Percentiles rank a stretch among this genome's conserved stretches.
phyloP scores from a whole-genome alignment of 2,888 invertebrate genomes.

The Desoria tigrina region DNA sequence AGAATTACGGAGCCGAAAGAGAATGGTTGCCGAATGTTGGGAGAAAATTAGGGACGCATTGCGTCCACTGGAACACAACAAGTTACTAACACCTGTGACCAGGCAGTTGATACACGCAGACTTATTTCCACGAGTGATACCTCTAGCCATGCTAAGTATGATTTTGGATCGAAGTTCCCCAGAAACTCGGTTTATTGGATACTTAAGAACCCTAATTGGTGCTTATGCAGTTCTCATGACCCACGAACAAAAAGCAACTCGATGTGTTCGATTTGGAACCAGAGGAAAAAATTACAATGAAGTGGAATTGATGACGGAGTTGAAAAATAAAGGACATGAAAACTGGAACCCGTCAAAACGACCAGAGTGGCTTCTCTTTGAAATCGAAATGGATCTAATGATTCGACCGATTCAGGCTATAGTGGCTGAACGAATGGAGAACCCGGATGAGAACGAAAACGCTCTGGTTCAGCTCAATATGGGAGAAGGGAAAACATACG shows the following conservation, averaged over 20 bases:
- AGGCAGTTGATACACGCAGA: neutral
- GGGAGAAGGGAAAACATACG: constrained; percentile 26
- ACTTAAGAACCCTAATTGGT: constrained; percentile 17
- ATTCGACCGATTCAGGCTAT: constrained; percentile 23
- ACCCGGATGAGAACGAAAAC: constrained; percentile 19
- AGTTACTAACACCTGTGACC: neutral
- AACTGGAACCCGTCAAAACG: constrained; percentile 27
- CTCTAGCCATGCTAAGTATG: constrained; percentile 17
- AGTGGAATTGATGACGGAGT: constrained; percentile 23
- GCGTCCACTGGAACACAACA: neutral
- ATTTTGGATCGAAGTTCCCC: constrained; percentile 1
- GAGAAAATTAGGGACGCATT: neutral
- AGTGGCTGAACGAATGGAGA: constrained; percentile 32
- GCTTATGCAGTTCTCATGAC: constrained; percentile 30
- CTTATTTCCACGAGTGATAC: constrained; percentile 27
- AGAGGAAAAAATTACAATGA: constrained; percentile 9
- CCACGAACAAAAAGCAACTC: constrained; percentile 22
- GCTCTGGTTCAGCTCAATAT: constrained; percentile 25
- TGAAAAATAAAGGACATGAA: constrained; percentile 22
- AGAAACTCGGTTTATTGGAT: neutral
- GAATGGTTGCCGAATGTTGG: neutral
- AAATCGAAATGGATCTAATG: constrained; percentile 35
- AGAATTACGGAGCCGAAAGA: neutral
- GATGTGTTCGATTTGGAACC: constrained; percentile 18
- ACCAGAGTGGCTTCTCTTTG: constrained; percentile 35